phyloP scores from a whole-genome alignment of 2,113 vertebrate genomes.

The Siphamia tubifer region DNA sequence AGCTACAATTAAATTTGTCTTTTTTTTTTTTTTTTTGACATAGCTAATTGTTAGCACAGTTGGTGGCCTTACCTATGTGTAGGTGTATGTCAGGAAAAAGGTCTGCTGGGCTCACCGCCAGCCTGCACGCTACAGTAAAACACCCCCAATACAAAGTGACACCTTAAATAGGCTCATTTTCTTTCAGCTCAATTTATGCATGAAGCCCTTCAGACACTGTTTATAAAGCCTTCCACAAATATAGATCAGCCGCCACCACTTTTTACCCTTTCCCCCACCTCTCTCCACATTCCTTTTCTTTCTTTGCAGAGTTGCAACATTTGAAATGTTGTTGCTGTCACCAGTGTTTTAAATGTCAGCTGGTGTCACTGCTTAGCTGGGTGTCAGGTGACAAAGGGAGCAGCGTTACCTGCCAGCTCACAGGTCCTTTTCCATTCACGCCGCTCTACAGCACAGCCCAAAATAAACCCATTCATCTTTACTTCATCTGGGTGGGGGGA shows the following conservation, averaged over 20 bases:
- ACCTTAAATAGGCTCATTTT: slow-evolving; percentile 33
- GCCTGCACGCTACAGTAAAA: background rate
- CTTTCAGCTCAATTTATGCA: slow-evolving; percentile 17
- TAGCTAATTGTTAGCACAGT: background rate
- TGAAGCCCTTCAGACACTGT: slow-evolving; percentile 21
- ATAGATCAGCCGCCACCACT: background rate
- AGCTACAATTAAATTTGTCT: slow-evolving; percentile 33
- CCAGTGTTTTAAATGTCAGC: slow-evolving; percentile 54
- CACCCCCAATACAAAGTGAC: slow-evolving; percentile 30
- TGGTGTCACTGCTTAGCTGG: slow-evolving; percentile 34
- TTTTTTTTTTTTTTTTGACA: slow-evolving; percentile 34
- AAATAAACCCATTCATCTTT: slow-evolving; percentile 59
- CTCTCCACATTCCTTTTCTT: background rate
- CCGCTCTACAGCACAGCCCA: background rate
- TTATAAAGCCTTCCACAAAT: slow-evolving; percentile 28
- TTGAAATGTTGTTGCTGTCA: slow-evolving; percentile 47
- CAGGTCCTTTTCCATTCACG: background rate
- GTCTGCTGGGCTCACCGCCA: background rate
- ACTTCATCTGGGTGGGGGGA: slow-evolving; percentile 25
- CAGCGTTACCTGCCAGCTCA: slow-evolving; percentile 29
- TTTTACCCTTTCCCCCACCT: background rate
- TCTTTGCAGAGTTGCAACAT: slow-evolving; percentile 5
- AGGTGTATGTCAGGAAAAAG: slow-evolving; percentile 11
- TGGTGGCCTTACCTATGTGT: slow-evolving; percentile 26
- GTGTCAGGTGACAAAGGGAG: slow-evolving; percentile 26